Evolutionary conservation across 2,797 vertebrate genomes (phyloP), one percentile per base, ranked within the genome.

Genomic region (Pseudochirops cupreus): DNA sequence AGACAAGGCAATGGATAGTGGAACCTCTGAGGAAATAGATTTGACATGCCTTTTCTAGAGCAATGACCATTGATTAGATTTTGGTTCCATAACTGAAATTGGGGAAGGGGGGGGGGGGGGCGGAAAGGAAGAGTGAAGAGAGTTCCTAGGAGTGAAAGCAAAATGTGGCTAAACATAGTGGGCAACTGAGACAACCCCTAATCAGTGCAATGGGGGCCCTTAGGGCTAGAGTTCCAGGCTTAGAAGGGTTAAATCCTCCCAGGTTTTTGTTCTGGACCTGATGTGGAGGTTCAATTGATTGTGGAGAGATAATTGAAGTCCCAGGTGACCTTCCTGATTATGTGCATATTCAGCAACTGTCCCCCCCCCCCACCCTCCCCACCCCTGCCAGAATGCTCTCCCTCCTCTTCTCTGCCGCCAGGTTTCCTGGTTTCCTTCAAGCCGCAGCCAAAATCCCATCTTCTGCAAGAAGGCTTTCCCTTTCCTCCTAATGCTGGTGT

Each of bases 331-430:
- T 74, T 74, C 67, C n/a, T 74, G 6, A 74, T 74, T 39, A 39
- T 21, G 67, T 74, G 7, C n/a, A 39, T 39, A 74, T 39, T 39
- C n/a, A n/a, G 39, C 14, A 21, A 39, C n/a, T 39, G 33, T n/a
- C 14, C 31, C 59, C 1, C 3, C 0, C 2, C 1, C 33, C 62
- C n/a, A 0, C n/a, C n/a, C n/a, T n/a, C n/a, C n/a, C n/a, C n/a
- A n/a, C n/a, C n/a, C n/a, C n/a, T n/a, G n/a, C n/a, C n/a, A n/a
- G 33, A 18, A n/a, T 74, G 33, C 33, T 18, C 62, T n/a, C 16
- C 0, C 62, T 74, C 67, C 14, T 21, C 67, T 2, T 67, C 1
- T 67, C 62, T 74, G 33, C 62, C 16, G 21, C 33, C 67, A 9
- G 67, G 62, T 33, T 74, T 74, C 7, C 67, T 39, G 18, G 2